Percentiles rank a stretch among this genome's conserved stretches.
Evolutionary conservation across 2,888 invertebrate species (phyloP).

Genomic region (Chaetogeoica ovagalla): DNA sequence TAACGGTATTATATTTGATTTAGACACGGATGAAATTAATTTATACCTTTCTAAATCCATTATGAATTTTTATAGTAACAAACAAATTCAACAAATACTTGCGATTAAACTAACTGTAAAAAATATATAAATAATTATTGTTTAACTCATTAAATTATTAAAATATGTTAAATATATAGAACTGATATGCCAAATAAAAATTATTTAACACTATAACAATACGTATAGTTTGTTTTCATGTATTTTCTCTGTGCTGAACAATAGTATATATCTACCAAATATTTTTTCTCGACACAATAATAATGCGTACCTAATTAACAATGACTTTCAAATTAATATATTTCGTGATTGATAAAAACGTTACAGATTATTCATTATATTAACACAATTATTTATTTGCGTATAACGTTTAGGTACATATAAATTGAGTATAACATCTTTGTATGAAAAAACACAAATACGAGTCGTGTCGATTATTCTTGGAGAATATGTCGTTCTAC

Average conservation of each 20-base stretch:
- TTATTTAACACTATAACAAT: neutral
- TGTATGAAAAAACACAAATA: neutral
- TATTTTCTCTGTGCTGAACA: too few relatives aligned
- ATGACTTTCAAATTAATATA: too few relatives aligned
- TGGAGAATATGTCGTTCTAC: neutral
- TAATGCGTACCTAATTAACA: too few relatives aligned
- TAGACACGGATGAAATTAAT: neutral
- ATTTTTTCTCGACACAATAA: too few relatives aligned
- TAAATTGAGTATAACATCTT: too few relatives aligned
- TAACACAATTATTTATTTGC: too few relatives aligned
- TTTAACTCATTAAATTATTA: neutral
- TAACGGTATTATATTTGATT: neutral
- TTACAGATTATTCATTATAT: too few relatives aligned
- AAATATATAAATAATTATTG: neutral
- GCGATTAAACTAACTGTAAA: constrained; percentile 1
- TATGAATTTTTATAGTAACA: neutral
- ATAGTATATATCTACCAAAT: too few relatives aligned
- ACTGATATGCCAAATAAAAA: neutral
- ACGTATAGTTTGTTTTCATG: too few relatives aligned
- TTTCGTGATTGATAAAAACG: too few relatives aligned
- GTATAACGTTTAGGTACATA: too few relatives aligned
- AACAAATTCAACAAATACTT: neutral
- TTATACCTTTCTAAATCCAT: constrained; percentile 11
- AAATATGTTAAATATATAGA: neutral
- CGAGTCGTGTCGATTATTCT: too few relatives aligned